phyloP scores from a whole-genome alignment of 2,888 invertebrate species.

The Hyposoter dolosus region DNA sequence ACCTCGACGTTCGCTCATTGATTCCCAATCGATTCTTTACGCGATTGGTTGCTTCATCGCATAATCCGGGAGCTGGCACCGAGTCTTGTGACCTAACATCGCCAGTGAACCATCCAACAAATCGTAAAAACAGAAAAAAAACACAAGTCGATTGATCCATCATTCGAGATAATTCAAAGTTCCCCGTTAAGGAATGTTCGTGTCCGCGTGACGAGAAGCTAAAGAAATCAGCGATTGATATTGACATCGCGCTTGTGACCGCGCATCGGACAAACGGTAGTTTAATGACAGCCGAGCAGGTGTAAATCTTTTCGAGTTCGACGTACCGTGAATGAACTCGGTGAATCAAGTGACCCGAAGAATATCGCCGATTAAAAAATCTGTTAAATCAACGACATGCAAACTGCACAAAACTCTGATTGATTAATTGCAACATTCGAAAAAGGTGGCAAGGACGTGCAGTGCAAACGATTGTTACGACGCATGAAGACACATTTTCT shows the following conservation, averaged over 20 bases:
- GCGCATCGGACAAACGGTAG: conserved; percentile 44
- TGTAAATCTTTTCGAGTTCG: conserved; percentile 46
- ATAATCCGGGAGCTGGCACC: background rate
- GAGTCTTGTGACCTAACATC: background rate
- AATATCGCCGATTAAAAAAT: conserved; percentile 2
- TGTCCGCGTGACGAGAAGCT: conserved; percentile 46
- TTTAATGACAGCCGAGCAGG: conserved; percentile 48
- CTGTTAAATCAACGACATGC: conserved; percentile 34
- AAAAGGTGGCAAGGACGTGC: background rate
- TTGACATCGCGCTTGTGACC: conserved; percentile 31
- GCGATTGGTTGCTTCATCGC: background rate
- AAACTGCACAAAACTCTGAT: conserved; percentile 1
- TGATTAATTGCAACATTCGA: conserved; percentile 25
- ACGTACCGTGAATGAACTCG: conserved; percentile 25
- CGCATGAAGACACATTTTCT: background rate
- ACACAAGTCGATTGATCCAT: background rate
- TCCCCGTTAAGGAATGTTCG: conserved; percentile 44
- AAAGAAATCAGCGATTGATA: background rate
- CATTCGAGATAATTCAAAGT: conserved; percentile 5
- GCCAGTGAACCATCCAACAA: background rate
- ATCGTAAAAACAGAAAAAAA: background rate
- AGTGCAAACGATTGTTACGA: conserved; percentile 8
- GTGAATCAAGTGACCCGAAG: conserved; percentile 30
- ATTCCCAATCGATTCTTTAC: background rate
- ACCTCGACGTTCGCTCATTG: background rate